Evolutionary conservation across 2,888 invertebrate genomes (phyloP), one percentile per base, ranked within the genome.

Genomic region (Bembecia ichneumoniformis): DNA sequence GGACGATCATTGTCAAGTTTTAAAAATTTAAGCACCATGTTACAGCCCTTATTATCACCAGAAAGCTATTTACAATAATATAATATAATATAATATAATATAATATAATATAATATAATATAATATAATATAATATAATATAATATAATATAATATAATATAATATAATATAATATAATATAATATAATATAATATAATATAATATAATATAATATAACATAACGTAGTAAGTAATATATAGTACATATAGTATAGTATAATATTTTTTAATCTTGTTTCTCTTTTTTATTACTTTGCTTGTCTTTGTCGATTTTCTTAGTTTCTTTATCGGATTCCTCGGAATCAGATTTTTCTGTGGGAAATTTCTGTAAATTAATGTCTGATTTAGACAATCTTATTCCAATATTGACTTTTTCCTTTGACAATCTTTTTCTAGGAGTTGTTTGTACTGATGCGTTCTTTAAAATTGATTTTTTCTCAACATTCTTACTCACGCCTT

Each of bases 221-320:
- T n/a, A n/a, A n/a, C n/a, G n/a, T n/a, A n/a, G n/a, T n/a, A n/a
- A n/a, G n/a, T n/a, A n/a, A n/a, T n/a, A n/a, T n/a, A n/a, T n/a
- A n/a, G n/a, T n/a, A n/a, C n/a, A n/a, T n/a, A n/a, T n/a, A n/a
- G n/a, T n/a, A n/a, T n/a, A n/a, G n/a, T n/a, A n/a, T n/a, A n/a
- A 47, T n/a, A 16, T 4, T 15, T 14, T 3, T 61, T 52, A 76
- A 52, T 77, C 76, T 62, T 72, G 67, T 58, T 76, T 77, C 56
- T 77, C 71, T 54, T 77, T 77, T 4, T 55, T 55, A 2, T 14
- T n/a, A 40, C 68, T 68, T 55, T 77, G 71, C 13, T 16, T 13
- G 1, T 20, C 9, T 15, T n/a, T 14, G 3, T 13, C 13, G 11
- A 16, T 5, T 11, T 15, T 35, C n/a, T 3, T 5, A 15, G 1